These are phyloP conservation scores for Diarsia rubi DNA, from an alignment of 2,888 invertebrate species.

Conservation along the genomic window DNA sequence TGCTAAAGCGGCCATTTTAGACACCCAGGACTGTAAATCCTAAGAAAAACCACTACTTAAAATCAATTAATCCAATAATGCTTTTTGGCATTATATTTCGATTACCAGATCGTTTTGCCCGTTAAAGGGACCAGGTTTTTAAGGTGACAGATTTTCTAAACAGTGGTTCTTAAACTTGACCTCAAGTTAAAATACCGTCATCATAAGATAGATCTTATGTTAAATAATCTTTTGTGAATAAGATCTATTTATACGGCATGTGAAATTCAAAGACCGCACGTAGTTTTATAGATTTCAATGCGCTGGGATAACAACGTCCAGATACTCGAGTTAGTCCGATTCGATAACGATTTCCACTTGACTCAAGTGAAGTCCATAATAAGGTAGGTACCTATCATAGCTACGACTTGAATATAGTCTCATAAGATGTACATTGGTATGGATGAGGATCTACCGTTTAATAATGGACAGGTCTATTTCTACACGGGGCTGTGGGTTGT, in stretches of 20 bases:
- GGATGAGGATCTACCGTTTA: neutral
- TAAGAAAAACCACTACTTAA: too few relatives aligned
- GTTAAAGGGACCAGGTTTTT: neutral
- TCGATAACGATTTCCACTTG: constrained; percentile 18
- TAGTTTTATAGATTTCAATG: constrained; percentile 6
- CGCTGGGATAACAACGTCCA: constrained; percentile 32
- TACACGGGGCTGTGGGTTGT: too few relatives aligned
- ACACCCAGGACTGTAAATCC: too few relatives aligned
- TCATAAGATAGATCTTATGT: neutral
- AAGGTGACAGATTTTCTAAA: neutral
- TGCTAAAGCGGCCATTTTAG: too few relatives aligned
- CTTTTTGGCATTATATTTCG: too few relatives aligned
- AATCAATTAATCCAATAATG: too few relatives aligned
- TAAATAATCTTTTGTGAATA: neutral
- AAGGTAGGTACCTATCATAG: neutral
- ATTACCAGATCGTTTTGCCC: too few relatives aligned
- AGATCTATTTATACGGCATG: neutral
- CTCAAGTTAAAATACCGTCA: neutral
- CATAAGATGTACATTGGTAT: neutral
- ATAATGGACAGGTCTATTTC: neutral
- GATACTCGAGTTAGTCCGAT: constrained; percentile 34
- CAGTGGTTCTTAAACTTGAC: neutral
- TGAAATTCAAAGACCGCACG: neutral
- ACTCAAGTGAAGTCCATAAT: constrained; percentile 35
- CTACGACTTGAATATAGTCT: neutral